Percentiles rank a stretch among this genome's conserved stretches.
Conservation (phyloP, 2,797 vertebrate genomes). For the Margarornis squamiger region DNA sequence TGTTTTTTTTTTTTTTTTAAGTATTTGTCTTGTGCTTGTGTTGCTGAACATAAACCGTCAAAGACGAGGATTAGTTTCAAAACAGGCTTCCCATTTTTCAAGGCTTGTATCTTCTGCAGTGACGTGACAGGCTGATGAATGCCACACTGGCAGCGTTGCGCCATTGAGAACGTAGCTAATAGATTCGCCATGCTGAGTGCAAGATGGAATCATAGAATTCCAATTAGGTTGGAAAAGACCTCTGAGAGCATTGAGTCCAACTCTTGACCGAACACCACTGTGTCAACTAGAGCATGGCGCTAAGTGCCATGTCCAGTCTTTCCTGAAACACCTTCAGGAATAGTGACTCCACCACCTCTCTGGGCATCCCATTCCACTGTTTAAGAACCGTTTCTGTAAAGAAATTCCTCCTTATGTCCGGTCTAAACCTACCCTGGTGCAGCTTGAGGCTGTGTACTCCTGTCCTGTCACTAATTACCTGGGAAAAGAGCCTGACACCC, state of each 20-base stretch:
- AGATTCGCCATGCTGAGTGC: background rate
- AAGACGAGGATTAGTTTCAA: background rate
- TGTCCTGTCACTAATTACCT: fast-evolving
- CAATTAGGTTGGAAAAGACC: background rate
- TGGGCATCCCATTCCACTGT: background rate
- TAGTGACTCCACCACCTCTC: background rate
- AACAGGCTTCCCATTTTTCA: background rate
- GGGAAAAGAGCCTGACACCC: fast-evolving
- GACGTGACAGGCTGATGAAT: background rate
- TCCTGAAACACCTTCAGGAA: background rate
- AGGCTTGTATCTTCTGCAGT: background rate
- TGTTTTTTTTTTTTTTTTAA: background rate
- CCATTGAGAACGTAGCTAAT: background rate
- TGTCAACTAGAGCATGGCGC: background rate
- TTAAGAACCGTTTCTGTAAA: background rate
- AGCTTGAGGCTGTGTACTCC: fast-evolving
- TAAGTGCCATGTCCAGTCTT: background rate
- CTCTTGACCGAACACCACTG: fast-evolving
- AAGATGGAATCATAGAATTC: background rate
- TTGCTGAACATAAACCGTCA: background rate
- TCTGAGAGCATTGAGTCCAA: background rate
- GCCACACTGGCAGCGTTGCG: background rate
- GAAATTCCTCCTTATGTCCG: background rate
- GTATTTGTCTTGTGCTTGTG: background rate
- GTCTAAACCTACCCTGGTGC: background rate